Conservation (phyloP, 2,888 invertebrate species). For the Rhimphoctona megacephalus region DNA sequence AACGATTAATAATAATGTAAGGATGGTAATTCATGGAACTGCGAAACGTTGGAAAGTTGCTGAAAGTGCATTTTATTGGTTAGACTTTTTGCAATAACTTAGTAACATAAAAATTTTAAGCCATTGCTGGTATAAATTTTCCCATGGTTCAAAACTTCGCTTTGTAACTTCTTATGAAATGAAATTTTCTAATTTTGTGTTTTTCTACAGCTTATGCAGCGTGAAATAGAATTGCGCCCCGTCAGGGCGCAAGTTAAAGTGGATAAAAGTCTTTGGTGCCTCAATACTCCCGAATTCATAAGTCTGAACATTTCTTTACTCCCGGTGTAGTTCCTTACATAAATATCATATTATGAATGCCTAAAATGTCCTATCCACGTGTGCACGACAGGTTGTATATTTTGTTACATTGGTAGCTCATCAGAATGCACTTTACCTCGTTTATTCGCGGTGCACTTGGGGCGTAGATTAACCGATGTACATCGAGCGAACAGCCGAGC, state of each 20-base stretch:
- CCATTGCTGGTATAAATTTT: neutral
- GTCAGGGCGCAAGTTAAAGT: neutral
- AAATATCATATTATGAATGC: conserved; percentile 5
- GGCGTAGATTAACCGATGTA: neutral
- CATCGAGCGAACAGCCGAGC: neutral
- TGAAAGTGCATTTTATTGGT: neutral
- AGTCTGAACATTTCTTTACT: neutral
- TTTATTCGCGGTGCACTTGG: conserved; percentile 19
- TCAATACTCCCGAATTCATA: neutral
- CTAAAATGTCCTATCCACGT: neutral
- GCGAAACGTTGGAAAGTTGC: neutral
- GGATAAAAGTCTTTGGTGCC: neutral
- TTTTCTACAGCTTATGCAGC: neutral
- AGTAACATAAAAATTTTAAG: neutral
- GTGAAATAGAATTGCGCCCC: neutral
- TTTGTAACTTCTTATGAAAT: neutral
- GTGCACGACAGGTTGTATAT: neutral
- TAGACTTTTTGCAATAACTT: conserved; percentile 3
- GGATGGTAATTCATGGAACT: neutral
- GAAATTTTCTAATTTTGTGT: neutral
- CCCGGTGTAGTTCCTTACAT: neutral
- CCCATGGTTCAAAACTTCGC: neutral
- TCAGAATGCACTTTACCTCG: conserved; percentile 34
- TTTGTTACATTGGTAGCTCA: conserved; percentile 29
- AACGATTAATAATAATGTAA: neutral